Conservation (phyloP, 2,888 invertebrate genomes). For the Hybos culiciformis region DNA sequence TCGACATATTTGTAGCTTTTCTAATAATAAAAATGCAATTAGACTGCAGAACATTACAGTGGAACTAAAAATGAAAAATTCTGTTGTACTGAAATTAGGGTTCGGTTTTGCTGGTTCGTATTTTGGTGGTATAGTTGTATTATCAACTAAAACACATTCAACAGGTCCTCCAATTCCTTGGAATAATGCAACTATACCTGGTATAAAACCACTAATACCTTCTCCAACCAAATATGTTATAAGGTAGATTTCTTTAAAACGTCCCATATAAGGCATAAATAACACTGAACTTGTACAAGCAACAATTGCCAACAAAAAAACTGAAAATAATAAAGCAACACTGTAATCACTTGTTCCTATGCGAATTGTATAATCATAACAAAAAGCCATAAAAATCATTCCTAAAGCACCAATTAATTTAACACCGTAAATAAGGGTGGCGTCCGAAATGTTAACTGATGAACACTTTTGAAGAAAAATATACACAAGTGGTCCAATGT, state of each 20-base stretch:
- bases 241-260: slow-evolving; percentile 51
- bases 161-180: slow-evolving; percentile 56
- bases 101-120: slow-evolving; percentile 6
- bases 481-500: slow-evolving; percentile 57
- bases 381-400: slow-evolving; percentile 39
- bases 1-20: slow-evolving; percentile 15
- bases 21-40: slow-evolving; percentile 42
- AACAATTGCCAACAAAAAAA: slow-evolving; percentile 43
- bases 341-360: slow-evolving; percentile 38
- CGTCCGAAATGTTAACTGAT: slow-evolving; percentile 30
- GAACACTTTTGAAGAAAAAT: slow-evolving; percentile 33
- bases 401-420: slow-evolving; percentile 38
- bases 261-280: slow-evolving; percentile 61
- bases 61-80: slow-evolving; percentile 47
- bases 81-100: slow-evolving; percentile 43
- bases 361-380: slow-evolving; percentile 38
- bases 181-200: slow-evolving; percentile 52
- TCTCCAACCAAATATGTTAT: slow-evolving; percentile 64
- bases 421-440: slow-evolving; percentile 37
- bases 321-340: slow-evolving; percentile 41
- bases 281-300: slow-evolving; percentile 67
- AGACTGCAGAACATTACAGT: slow-evolving; percentile 44
- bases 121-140: slow-evolving; percentile 25
- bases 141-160: slow-evolving; percentile 27
- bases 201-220: slow-evolving; percentile 58